These are phyloP conservation scores for Plectrocnemia conspersa DNA, from an alignment of 1,140 invertebrate genomes.

Conservation along the genomic window DNA sequence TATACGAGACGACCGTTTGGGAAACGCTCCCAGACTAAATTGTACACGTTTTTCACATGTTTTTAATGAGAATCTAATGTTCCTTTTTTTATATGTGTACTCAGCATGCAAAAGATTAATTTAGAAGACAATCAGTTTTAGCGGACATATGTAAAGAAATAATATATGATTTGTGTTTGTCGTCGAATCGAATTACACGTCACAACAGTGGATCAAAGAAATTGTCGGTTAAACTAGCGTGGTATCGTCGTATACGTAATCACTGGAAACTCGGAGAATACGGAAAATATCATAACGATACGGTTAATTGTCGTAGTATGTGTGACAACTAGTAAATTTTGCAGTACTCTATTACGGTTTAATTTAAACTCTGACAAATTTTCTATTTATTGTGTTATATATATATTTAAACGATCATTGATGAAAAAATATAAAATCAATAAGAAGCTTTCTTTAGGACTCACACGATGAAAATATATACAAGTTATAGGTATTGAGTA, in stretches of 20 bases:
- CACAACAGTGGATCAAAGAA: neutral
- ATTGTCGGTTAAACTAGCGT: neutral
- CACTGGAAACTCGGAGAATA: constrained; percentile 17
- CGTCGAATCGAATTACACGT: neutral
- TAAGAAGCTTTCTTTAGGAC: constrained; percentile 20
- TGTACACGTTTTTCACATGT: too few species aligned
- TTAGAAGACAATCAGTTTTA: too few species aligned
- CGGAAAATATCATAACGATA: constrained; percentile 8
- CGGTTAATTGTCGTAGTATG: constrained; percentile 9
- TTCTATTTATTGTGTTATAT: constrained; percentile 17
- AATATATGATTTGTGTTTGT: constrained; percentile 5
- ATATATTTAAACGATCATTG: too few species aligned
- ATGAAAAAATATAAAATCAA: constrained; percentile 6
- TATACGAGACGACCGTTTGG: too few species aligned
- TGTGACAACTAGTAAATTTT: constrained; percentile 14
- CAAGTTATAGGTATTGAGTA: constrained; percentile 18
- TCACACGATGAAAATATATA: constrained; percentile 5
- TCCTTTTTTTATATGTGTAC: too few species aligned
- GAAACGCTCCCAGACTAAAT: too few species aligned
- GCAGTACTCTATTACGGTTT: constrained; percentile 6
- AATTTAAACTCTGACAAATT: neutral
- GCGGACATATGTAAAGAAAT: too few species aligned
- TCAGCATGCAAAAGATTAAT: too few species aligned
- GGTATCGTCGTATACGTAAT: constrained; percentile 6
- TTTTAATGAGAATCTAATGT: too few species aligned